A percentile compares a stretch with the other conserved stretches of the same genome.
Conservation (phyloP, 2,797 vertebrate species). For the Chelonia mydas region DNA sequence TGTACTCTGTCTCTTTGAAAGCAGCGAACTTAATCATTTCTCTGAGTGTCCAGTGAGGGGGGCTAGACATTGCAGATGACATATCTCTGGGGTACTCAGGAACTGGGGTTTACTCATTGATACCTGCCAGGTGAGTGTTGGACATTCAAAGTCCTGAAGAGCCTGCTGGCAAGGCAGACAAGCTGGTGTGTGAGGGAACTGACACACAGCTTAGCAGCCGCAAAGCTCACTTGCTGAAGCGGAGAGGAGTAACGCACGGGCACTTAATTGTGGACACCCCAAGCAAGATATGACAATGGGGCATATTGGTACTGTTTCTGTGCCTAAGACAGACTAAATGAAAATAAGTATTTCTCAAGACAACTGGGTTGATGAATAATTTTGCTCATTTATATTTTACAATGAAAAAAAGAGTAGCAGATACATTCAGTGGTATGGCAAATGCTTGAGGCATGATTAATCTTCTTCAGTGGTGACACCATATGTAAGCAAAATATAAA, state of each 20-base stretch:
- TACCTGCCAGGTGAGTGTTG: not conserved
- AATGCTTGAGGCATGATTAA: not conserved
- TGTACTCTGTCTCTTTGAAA: not conserved
- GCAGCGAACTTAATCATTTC: not conserved
- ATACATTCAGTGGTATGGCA: accelerated
- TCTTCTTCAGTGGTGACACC: accelerated
- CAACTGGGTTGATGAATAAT: not conserved
- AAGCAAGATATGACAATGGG: not conserved
- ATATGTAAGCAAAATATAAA: accelerated
- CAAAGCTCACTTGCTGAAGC: not conserved
- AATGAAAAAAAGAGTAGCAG: not conserved
- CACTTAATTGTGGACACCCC: not conserved
- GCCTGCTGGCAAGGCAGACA: not conserved
- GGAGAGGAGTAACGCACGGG: not conserved
- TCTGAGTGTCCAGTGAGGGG: not conserved
- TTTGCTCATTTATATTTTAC: not conserved
- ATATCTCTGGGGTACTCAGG: not conserved
- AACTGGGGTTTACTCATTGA: not conserved
- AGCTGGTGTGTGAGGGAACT: not conserved
- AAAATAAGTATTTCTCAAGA: not conserved
- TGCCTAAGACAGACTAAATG: not conserved
- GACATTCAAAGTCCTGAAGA: not conserved
- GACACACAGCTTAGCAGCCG: not conserved
- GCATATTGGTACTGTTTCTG: not conserved
- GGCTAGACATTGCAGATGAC: not conserved